A percentile compares a stretch with the other conserved stretches of the same genome.
Conservation (phyloP, 2,113 vertebrate species). For the Poecilia latipinna region DNA sequence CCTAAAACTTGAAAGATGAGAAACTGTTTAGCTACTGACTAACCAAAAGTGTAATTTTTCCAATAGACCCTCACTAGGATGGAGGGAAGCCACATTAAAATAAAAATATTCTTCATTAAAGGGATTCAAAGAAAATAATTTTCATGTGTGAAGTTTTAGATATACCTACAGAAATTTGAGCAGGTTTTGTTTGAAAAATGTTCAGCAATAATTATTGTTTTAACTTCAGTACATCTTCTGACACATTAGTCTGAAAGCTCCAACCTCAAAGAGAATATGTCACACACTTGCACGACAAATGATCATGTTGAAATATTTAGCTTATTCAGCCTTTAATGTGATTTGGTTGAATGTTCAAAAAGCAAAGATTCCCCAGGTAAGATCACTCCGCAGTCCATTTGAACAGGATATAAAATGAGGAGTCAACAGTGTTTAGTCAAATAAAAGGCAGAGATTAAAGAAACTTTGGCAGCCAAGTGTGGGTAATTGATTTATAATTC, state of each 20-base stretch:
- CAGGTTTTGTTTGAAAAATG: constrained; percentile 35
- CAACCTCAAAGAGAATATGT: constrained; percentile 66
- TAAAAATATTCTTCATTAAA: not conserved
- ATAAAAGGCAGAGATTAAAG: constrained; percentile 79
- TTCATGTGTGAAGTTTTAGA: not conserved
- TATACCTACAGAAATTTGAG: constrained; percentile 20
- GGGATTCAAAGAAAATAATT: not conserved
- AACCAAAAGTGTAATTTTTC: not conserved
- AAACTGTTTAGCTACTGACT: not conserved
- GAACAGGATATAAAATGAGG: constrained; percentile 61
- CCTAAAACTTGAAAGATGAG: not conserved
- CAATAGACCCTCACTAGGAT: not conserved
- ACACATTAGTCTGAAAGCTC: constrained; percentile 35
- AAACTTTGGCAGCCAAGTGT: constrained; percentile 67
- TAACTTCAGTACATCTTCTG: constrained; percentile 53
- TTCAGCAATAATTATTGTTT: constrained; percentile 46
- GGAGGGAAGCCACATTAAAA: not conserved
- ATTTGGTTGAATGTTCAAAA: constrained; percentile 49
- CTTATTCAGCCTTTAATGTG: constrained; percentile 47
- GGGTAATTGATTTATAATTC: constrained; percentile 81
- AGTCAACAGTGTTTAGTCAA: constrained; percentile 77
- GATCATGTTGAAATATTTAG: constrained; percentile 58
- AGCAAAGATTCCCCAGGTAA: constrained; percentile 66
- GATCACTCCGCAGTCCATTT: constrained; percentile 59
- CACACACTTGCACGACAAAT: constrained; percentile 43